Evolutionary conservation across 2,113 vertebrate genomes (phyloP).

Genomic region (Odontesthes bonariensis): DNA sequence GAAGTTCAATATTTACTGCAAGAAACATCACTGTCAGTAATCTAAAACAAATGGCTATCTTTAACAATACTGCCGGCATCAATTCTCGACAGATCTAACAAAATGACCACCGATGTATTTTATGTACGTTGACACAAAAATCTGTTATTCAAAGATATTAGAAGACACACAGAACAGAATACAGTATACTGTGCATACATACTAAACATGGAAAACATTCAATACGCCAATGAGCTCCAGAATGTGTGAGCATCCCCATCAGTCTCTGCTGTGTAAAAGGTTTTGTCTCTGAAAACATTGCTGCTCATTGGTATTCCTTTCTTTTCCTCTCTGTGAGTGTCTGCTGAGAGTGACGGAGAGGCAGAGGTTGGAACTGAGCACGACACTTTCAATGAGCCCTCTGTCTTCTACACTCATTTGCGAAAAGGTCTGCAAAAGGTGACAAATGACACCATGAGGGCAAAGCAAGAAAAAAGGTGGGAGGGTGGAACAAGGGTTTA

Average conservation of each 20-base stretch:
- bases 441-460: constrained; percentile 51
- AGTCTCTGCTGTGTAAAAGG: constrained; percentile 11
- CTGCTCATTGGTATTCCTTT: constrained; percentile 63
- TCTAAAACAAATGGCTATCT: no score
- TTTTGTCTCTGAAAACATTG: constrained; percentile 36
- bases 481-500: constrained; percentile 14
- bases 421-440: constrained; percentile 62
- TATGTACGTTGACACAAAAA: no score
- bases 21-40: no score
- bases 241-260: constrained; percentile 2
- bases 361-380: constrained; percentile 53
- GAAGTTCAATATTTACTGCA: no score
- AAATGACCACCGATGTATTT: no score
- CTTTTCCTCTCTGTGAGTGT: constrained; percentile 4
- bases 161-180: neutral
- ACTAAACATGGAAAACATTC: neutral
- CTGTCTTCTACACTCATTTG: constrained; percentile 52
- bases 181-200: neutral
- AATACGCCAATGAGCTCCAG: neutral
- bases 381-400: constrained; percentile 40
- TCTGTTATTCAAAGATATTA: no score
- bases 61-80: no score
- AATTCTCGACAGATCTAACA: no score
- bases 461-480: constrained; percentile 1
- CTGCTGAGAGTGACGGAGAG: constrained; percentile 41